These are phyloP conservation scores for Volucella zonaria DNA, from an alignment of 2,888 invertebrate genomes.

Conservation along the genomic window DNA sequence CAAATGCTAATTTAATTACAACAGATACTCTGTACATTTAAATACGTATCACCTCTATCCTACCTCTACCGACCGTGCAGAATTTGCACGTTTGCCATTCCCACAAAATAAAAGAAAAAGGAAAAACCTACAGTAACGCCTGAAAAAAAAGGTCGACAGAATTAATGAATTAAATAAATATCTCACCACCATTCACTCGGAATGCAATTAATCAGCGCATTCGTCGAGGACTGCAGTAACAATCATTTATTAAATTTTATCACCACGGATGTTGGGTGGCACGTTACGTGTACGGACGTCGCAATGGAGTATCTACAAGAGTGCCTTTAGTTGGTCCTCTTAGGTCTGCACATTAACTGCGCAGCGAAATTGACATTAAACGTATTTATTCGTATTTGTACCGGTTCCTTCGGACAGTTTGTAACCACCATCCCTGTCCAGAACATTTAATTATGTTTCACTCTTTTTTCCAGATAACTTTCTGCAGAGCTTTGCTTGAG, in stretches of 20 bases:
- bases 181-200: slow-evolving; percentile 61
- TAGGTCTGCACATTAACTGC: slow-evolving; percentile 43
- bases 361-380: slow-evolving; percentile 37
- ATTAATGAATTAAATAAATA: slow-evolving; percentile 72
- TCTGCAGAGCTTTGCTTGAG: neutral
- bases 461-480: no score
- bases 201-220: slow-evolving; percentile 68
- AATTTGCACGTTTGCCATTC: slow-evolving; percentile 59
- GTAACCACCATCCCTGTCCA: no score
- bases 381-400: slow-evolving; percentile 18
- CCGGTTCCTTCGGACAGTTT: no score
- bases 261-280: slow-evolving; percentile 36
- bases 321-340: slow-evolving; percentile 24
- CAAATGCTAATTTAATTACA: slow-evolving; percentile 68
- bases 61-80: slow-evolving; percentile 12
- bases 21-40: slow-evolving; percentile 60
- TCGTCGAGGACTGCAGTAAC: slow-evolving; percentile 66
- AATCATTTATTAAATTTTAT: slow-evolving; percentile 71
- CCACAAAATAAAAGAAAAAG: neutral
- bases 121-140: slow-evolving; percentile 5
- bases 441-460: no score
- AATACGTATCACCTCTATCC: slow-evolving; percentile 52
- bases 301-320: no score
- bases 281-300: slow-evolving; percentile 10
- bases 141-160: slow-evolving; percentile 27